These are phyloP conservation scores for Dicentrarchus labrax DNA, from an alignment of 2,113 vertebrate species.

Conservation along the genomic window DNA sequence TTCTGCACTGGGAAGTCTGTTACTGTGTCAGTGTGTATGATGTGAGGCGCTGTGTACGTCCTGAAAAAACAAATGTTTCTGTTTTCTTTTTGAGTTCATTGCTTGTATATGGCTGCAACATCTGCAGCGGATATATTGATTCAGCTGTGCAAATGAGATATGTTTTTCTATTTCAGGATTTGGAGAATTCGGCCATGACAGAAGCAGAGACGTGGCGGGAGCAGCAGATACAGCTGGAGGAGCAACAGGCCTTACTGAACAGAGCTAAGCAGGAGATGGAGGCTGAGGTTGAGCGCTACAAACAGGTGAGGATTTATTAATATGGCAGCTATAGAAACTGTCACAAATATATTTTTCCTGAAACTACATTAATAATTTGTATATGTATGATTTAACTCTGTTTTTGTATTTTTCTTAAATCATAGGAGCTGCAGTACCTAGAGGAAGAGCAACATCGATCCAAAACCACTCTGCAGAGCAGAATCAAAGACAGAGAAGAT, in stretches of 20 bases:
- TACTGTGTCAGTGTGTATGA: background rate
- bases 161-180: slow-evolving; percentile 84
- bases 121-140: background rate
- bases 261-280: slow-evolving; percentile 91
- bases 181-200: slow-evolving; percentile 91
- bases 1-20: background rate
- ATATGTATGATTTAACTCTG: background rate
- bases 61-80: background rate
- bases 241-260: slow-evolving; percentile 87
- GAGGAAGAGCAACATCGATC: slow-evolving; percentile 94
- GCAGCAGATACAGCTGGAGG: slow-evolving; percentile 90
- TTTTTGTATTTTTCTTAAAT: slow-evolving; percentile 12
- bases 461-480: slow-evolving; percentile 92
- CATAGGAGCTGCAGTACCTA: slow-evolving; percentile 91
- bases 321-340: background rate
- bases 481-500: slow-evolving; percentile 96
- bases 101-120: background rate
- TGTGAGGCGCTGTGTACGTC: background rate
- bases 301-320: slow-evolving; percentile 86
- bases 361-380: background rate
- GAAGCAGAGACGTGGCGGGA: slow-evolving; percentile 93
- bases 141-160: background rate
- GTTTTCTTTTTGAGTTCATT: background rate
- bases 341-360: background rate
- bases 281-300: slow-evolving; percentile 92